phyloP scores from a whole-genome alignment of 1,140 invertebrate genomes.

The Rhysida immarginata region DNA sequence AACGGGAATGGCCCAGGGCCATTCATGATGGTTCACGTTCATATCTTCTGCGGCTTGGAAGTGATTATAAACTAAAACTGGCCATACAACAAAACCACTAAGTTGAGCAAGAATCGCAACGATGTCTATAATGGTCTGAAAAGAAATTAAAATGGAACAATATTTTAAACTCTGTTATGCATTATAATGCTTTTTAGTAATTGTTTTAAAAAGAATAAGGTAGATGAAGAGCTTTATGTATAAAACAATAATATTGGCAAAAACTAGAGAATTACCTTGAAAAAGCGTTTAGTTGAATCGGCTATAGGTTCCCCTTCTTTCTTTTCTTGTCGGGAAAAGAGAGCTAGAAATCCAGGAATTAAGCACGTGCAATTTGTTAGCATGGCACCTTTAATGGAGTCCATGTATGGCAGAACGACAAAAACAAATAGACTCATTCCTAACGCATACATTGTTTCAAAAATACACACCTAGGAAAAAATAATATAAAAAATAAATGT shows the following conservation, averaged over 20 bases:
- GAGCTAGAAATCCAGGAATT: conserved; percentile 57
- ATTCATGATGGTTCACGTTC: conserved; percentile 25
- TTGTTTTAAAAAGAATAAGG: too few species aligned
- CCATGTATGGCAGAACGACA: conserved; percentile 70
- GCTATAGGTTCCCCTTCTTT: too few species aligned
- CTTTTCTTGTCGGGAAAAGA: conserved; percentile 59
- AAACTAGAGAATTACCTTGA: conserved; percentile 67
- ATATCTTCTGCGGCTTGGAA: too few species aligned
- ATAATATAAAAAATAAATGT: not conserved
- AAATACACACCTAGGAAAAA: conserved; percentile 32
- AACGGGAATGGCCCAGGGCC: conserved; percentile 74
- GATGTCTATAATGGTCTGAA: conserved; percentile 43
- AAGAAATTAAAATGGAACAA: too few species aligned
- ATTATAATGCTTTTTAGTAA: too few species aligned
- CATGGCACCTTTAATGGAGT: conserved; percentile 84
- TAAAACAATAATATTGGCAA: too few species aligned
- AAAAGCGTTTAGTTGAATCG: conserved; percentile 53
- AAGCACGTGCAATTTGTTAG: conserved; percentile 85
- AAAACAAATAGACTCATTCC: conserved; percentile 73
- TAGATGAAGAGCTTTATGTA: too few species aligned
- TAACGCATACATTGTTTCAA: conserved; percentile 72
- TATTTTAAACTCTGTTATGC: too few species aligned
- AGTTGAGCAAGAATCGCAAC: conserved; percentile 66
- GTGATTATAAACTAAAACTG: conserved; percentile 40
- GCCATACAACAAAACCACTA: conserved; percentile 79